phyloP scores from a whole-genome alignment of 2,797 vertebrate genomes.

The Lepilemur ruficaudatus region DNA sequence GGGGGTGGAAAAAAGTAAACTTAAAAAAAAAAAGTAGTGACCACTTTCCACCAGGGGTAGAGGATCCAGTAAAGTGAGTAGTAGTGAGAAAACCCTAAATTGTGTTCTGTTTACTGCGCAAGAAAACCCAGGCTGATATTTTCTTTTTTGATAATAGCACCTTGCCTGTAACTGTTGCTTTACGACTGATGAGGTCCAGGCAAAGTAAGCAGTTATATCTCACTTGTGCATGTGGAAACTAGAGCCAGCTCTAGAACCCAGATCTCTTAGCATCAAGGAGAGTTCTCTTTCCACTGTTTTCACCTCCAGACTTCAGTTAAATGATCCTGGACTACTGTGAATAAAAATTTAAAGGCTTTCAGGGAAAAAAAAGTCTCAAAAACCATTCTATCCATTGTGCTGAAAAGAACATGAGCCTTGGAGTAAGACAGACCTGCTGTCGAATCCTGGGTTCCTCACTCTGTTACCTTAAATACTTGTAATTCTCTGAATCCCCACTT shows the following conservation, averaged over 20 bases:
- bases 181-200: neutral
- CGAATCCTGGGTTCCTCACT: neutral
- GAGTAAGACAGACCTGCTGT: neutral
- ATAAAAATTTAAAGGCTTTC: neutral
- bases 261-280: neutral
- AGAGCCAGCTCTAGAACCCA: neutral
- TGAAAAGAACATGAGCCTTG: neutral
- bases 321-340: neutral
- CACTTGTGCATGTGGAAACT: neutral
- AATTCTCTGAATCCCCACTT: neutral
- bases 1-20: neutral
- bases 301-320: neutral
- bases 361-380: neutral
- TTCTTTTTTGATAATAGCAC: conserved; percentile 20
- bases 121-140: neutral
- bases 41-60: neutral
- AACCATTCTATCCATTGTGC: neutral
- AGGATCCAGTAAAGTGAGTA: neutral
- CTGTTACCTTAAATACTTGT: neutral
- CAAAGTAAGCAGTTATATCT: neutral
- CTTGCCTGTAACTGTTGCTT: neutral
- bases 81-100: neutral
- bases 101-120: neutral
- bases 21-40: neutral
- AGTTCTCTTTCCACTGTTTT: neutral